Percentiles rank a stretch among this genome's conserved stretches.
Evolutionary conservation across 2,113 vertebrate species (phyloP).

Genomic region (Phocoena sinus): DNA sequence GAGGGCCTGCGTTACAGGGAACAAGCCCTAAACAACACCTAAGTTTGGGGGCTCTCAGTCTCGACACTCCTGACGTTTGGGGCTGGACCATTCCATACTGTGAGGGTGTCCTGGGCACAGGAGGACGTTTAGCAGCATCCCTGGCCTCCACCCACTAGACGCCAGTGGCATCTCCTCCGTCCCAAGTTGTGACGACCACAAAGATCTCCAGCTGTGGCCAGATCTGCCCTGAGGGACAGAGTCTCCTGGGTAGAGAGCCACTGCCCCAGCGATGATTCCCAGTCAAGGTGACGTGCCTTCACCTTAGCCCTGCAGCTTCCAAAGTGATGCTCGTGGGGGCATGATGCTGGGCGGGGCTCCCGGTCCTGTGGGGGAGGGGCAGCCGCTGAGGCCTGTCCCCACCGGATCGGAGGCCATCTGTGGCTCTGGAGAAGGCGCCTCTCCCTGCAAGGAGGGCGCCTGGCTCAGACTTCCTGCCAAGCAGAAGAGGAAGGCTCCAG

Average conservation of each 20-base stretch:
- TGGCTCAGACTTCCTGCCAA: neutral
- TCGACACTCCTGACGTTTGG: too few species aligned
- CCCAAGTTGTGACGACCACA: neutral
- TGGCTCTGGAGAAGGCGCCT: neutral
- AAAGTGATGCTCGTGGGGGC: fast-evolving
- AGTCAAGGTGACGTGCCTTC: neutral
- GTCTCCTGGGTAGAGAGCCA: fast-evolving
- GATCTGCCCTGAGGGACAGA: neutral
- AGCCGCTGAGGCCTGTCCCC: neutral
- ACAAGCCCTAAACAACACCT: fast-evolving
- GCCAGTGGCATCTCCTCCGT: neutral
- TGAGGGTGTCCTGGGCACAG: neutral
- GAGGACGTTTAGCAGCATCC: neutral
- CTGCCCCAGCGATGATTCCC: neutral
- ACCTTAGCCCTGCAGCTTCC: neutral
- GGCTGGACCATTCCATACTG: fast-evolving
- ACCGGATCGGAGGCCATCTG: fast-evolving
- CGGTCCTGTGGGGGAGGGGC: neutral
- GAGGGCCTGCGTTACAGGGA: fast-evolving
- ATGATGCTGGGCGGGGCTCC: fast-evolving
- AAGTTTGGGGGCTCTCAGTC: neutral
- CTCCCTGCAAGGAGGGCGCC: fast-evolving
- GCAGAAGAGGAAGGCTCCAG: neutral
- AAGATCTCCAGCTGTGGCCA: neutral
- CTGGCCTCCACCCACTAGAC: neutral